Conservation (phyloP, 2,888 invertebrate genomes). For the Drepana falcataria region DNA sequence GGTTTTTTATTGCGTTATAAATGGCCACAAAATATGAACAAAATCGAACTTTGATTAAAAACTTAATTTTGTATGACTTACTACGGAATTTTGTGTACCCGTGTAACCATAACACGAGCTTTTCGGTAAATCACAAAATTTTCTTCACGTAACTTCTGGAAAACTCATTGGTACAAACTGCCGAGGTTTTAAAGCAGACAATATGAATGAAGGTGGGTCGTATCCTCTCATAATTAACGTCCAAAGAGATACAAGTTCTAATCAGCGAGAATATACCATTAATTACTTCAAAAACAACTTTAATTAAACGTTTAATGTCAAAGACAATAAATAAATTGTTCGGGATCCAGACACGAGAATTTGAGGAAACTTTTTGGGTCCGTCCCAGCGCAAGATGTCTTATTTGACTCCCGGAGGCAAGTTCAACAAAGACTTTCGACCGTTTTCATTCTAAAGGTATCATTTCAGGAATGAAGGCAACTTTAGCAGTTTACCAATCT, state of each 20-base stretch:
- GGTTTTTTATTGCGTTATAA: too few relatives aligned
- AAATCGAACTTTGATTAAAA: too few relatives aligned
- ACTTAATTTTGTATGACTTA: too few relatives aligned
- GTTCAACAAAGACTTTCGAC: slow-evolving; percentile 19
- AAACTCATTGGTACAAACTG: too few relatives aligned
- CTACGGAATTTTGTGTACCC: too few relatives aligned
- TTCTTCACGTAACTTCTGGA: too few relatives aligned
- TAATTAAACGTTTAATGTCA: slow-evolving; percentile 21
- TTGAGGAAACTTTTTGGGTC: slow-evolving; percentile 26
- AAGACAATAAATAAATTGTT: slow-evolving; percentile 26
- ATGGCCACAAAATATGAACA: too few relatives aligned
- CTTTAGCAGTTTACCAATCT: slow-evolving; percentile 41
- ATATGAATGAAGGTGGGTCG: too few relatives aligned
- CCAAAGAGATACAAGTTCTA: neutral
- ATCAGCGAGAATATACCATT: neutral
- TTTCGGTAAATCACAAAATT: too few relatives aligned
- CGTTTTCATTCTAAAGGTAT: slow-evolving; percentile 36
- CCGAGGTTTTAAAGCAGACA: too few relatives aligned
- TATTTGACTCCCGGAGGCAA: slow-evolving; percentile 37
- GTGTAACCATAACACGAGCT: too few relatives aligned
- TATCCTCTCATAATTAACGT: too few relatives aligned
- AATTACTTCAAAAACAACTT: slow-evolving; percentile 12
- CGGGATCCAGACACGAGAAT: slow-evolving; percentile 16
- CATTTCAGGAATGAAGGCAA: slow-evolving; percentile 36
- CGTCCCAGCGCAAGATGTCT: slow-evolving; percentile 32